Percentiles rank a stretch among this genome's conserved stretches.
These are phyloP conservation scores for Yponomeuta malinellus DNA, from an alignment of 2,888 invertebrate species.

Conservation along the genomic window DNA sequence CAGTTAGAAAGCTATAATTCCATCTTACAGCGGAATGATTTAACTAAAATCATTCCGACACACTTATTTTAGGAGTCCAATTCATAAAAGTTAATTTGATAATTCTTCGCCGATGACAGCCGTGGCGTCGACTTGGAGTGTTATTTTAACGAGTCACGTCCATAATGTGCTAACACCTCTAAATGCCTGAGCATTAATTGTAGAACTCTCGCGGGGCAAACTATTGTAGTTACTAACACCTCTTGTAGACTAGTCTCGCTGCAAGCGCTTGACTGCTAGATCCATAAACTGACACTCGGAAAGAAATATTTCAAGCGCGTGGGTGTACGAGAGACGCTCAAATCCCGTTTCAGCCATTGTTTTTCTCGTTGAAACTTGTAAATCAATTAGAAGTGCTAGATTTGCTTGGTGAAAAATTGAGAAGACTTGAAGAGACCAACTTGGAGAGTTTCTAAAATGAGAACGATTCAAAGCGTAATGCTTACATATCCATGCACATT, in stretches of 20 bases:
- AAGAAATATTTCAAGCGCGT: neutral
- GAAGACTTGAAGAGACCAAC: no score
- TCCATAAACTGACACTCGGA: neutral
- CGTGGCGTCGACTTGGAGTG: neutral
- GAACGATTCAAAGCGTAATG: no score
- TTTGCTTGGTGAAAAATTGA: no score
- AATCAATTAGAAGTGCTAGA: no score
- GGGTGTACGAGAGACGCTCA: no score
- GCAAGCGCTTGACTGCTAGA: neutral
- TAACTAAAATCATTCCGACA: neutral
- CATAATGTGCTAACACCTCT: neutral
- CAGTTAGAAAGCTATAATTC: neutral
- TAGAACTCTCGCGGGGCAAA: neutral
- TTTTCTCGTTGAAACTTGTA: no score
- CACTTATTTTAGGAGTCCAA: neutral
- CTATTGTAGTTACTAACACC: neutral
- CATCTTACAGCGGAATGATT: neutral
- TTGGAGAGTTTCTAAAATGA: no score
- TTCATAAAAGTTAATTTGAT: slow-evolving; percentile 3
- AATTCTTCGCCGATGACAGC: slow-evolving; percentile 1
- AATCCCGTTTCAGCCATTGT: no score
- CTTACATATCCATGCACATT: no score
- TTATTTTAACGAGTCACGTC: neutral
- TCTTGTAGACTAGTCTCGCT: neutral
- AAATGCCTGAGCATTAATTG: neutral